Evolutionary conservation across 2,888 invertebrate genomes (phyloP).

Genomic region (Lottia gigantea): DNA sequence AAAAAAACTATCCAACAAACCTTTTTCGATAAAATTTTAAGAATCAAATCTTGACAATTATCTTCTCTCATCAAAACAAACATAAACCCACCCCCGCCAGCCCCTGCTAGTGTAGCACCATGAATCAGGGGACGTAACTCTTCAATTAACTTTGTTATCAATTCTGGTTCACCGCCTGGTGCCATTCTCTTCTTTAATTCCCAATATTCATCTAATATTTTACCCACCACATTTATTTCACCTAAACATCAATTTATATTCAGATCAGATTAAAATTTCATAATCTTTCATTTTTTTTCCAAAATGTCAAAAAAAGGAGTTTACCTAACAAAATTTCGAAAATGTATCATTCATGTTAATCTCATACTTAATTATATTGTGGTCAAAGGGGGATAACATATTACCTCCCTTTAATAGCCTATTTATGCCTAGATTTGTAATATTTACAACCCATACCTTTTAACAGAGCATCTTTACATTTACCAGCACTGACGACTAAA

Average conservation of each 20-base stretch:
- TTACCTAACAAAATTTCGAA: too few relatives aligned
- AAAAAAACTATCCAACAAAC: neutral
- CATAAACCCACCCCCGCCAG: constrained; percentile 69
- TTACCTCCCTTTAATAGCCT: too few relatives aligned
- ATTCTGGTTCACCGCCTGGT: constrained; percentile 68
- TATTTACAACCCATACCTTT: constrained; percentile 49
- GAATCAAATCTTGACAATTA: neutral
- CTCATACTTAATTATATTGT: too few relatives aligned
- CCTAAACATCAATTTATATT: constrained; percentile 43
- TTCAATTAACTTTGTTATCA: constrained; percentile 60
- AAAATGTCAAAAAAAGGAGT: neutral
- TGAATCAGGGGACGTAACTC: constrained; percentile 54
- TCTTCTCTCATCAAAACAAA: constrained; percentile 62
- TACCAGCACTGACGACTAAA: constrained; percentile 61
- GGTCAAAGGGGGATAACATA: too few relatives aligned
- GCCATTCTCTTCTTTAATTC: constrained; percentile 69
- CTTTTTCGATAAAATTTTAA: neutral
- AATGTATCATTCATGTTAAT: too few relatives aligned
- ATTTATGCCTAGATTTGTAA: too few relatives aligned
- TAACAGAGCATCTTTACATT: constrained; percentile 61
- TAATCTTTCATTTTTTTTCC: neutral
- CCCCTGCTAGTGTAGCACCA: constrained; percentile 67
- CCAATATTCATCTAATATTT: constrained; percentile 67
- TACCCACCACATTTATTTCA: constrained; percentile 61
- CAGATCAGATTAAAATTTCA: neutral